These are phyloP conservation scores for Myotis myotis DNA, from an alignment of 2,797 vertebrate species.

Conservation along the genomic window DNA sequence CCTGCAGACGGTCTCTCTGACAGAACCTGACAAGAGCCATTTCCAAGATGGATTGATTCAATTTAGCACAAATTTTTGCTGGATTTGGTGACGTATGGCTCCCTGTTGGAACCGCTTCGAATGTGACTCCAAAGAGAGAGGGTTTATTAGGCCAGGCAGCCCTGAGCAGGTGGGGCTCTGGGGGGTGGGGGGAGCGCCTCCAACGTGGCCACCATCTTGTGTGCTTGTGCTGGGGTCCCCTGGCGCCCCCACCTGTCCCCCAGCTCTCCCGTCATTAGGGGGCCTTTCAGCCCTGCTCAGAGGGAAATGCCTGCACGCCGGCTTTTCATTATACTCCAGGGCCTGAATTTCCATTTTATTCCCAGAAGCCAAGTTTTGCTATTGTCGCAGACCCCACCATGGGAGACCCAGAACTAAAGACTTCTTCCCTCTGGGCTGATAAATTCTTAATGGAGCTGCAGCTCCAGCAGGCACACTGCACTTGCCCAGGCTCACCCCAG, in stretches of 20 bases:
- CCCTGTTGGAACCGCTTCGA: conserved; percentile 78
- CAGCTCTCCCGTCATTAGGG: neutral
- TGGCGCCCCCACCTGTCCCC: neutral
- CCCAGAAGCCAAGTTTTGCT: conserved; percentile 71
- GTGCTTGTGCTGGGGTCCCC: neutral
- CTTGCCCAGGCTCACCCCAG: too few species aligned
- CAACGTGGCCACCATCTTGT: neutral
- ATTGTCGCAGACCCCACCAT: neutral
- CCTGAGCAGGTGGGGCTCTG: conserved; percentile 49
- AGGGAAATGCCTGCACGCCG: neutral
- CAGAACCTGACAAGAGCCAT: conserved; percentile 90
- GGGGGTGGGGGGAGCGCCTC: neutral
- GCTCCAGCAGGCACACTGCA: neutral
- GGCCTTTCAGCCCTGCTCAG: neutral
- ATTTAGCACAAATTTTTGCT: conserved; percentile 89
- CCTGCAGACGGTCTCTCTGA: conserved; percentile 85
- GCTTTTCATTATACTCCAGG: conserved; percentile 35
- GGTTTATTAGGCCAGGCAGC: conserved; percentile 78
- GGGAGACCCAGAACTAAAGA: conserved; percentile 45
- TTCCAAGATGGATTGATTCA: conserved; percentile 93
- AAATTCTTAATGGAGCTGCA: conserved; percentile 41
- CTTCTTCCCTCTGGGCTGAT: conserved; percentile 59
- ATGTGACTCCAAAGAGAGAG: conserved; percentile 79
- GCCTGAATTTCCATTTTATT: conserved; percentile 61
- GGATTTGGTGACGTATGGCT: conserved; percentile 86